phyloP scores from a whole-genome alignment of 2,113 vertebrate genomes.

The Puma concolor region DNA sequence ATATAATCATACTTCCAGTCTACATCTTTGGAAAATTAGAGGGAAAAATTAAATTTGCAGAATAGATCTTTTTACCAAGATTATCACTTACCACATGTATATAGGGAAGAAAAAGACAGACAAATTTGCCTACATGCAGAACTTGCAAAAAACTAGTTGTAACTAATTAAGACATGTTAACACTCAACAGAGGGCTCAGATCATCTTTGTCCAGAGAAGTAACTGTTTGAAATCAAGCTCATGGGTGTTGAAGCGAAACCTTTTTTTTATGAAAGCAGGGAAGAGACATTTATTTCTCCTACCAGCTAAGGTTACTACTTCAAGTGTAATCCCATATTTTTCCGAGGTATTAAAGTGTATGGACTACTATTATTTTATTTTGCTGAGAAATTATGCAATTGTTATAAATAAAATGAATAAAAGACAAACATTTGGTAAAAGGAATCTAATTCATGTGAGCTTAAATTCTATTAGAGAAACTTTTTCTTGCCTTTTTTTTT shows the following conservation, averaged over 20 bases:
- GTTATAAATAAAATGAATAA: neutral
- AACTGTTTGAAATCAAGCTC: neutral
- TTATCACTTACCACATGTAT: neutral
- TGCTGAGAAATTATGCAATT: neutral
- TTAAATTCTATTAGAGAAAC: neutral
- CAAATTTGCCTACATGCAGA: neutral
- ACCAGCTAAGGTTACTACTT: neutral
- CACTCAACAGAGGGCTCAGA: neutral
- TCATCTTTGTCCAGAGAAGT: neutral
- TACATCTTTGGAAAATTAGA: neutral
- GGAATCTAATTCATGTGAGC: neutral
- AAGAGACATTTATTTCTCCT: neutral
- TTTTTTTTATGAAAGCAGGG: neutral
- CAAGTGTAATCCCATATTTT: neutral
- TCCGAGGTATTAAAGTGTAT: neutral
- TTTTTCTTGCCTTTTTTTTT: slow-evolving; percentile 21
- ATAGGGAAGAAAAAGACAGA: too few relatives aligned
- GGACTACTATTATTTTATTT: neutral
- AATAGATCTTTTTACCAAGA: neutral
- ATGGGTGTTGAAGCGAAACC: neutral
- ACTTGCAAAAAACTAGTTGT: neutral
- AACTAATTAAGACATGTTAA: neutral
- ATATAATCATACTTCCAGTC: neutral
- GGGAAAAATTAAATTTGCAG: neutral
- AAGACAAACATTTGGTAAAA: neutral